Base-by-base conservation (phyloP, 2,888 invertebrate species). In the Epinotia bilunana region DNA sequence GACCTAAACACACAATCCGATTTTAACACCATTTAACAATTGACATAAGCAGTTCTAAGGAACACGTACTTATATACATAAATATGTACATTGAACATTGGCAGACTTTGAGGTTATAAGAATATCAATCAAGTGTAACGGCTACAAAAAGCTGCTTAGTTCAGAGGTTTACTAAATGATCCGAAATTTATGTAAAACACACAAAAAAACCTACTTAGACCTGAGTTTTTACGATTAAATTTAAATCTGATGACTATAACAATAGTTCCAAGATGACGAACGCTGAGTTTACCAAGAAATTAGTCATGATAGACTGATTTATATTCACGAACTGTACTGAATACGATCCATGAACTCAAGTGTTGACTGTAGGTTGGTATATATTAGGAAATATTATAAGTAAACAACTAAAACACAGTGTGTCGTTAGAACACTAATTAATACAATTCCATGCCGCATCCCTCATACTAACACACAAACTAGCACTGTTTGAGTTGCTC, bases 1-100 rank as follows among this genome's bases (percentile, higher is more conserved):
- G 64, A 88, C 85, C 91, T 91, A 60, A 18, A 76, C 43, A 60
- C 39, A 64, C 39, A 74, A 69, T 33, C 43, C 16, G 18, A 68
- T 6, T 58, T 57, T 57, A 12, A 68, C 67, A 58, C 67, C 1
- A 58, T 2, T 49, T 16, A 13, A 49, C 16, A 16, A 46, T 46
- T 49, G 11, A 16, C 49, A 49, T 49, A 16, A 49, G 49, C 49
- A 11, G 6, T 16, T 5, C 16, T 16, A 12, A 49, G 16, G 16
- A 49, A 33, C 33, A 33, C 16, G 6, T 49, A 49, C 16, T 16
- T 16, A 16, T 49, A 4, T 16, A 16, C n/a, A 4, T 5, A 4
- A 16, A 5, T 49, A 49, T 49, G 49, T 49, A 16, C 16, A 49
- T 16, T n/a, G 12, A 16, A 49, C 16, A 49, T 16, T 49, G 46